phyloP scores from a whole-genome alignment of 2,797 vertebrate genomes.

The Sebastes diploproa region DNA sequence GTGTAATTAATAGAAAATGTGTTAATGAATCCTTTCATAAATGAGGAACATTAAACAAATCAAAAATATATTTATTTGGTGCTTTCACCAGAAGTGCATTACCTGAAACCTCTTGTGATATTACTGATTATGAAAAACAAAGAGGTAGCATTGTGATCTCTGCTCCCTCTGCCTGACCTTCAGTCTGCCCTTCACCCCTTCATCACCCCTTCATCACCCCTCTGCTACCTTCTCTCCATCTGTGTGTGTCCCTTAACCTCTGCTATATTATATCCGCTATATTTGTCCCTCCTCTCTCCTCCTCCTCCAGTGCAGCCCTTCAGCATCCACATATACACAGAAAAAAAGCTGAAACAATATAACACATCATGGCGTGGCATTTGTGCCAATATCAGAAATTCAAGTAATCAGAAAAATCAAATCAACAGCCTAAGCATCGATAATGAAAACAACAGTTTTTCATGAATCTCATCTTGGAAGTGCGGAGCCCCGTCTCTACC shows the following conservation, averaged over 20 bases:
- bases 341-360: background rate
- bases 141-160: background rate
- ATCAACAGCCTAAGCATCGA: background rate
- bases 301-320: background rate
- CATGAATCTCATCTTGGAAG: background rate
- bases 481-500: background rate
- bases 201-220: background rate
- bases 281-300: background rate
- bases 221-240: background rate
- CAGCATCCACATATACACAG: background rate
- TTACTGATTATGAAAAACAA: background rate
- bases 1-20: background rate
- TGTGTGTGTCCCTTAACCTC: background rate
- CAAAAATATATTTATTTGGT: background rate
- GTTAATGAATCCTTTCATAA: background rate
- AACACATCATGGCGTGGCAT: background rate
- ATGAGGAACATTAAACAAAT: background rate
- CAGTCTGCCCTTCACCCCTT: background rate
- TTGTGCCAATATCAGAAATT: background rate
- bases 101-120: background rate
- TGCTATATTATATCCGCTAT: too few species aligned
- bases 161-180: background rate
- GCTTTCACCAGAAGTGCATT: too few species aligned
- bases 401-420: background rate
- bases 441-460: background rate